Evolutionary conservation across 2,888 invertebrate genomes (phyloP).

Genomic region (Drosophila barbarae): DNA sequence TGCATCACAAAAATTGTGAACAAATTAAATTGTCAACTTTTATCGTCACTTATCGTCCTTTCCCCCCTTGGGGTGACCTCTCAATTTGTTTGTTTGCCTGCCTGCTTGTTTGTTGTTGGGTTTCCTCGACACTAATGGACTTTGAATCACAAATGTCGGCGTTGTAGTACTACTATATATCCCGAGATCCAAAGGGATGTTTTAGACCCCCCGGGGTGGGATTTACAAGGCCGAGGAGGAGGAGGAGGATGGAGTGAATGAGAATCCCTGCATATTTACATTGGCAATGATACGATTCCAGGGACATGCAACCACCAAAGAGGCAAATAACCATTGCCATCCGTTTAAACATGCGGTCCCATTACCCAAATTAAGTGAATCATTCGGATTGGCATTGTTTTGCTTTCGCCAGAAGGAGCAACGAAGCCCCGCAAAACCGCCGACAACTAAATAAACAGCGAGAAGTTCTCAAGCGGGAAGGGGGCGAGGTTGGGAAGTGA

Average conservation of each 20-base stretch:
- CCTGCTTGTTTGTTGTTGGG: slow-evolving; percentile 42
- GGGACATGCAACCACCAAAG: slow-evolving; percentile 55
- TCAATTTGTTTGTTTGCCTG: slow-evolving; percentile 51
- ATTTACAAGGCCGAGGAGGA: slow-evolving; percentile 42
- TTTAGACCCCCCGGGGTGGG: slow-evolving; percentile 52
- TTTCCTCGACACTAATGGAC: slow-evolving; percentile 68
- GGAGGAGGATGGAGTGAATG: background rate
- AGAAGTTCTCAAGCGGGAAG: slow-evolving; percentile 66
- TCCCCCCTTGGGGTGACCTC: slow-evolving; percentile 34
- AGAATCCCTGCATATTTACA: slow-evolving; percentile 60
- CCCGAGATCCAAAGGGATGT: slow-evolving; percentile 22
- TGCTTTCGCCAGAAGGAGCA: slow-evolving; percentile 30
- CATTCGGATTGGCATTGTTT: slow-evolving; percentile 64
- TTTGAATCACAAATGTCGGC: slow-evolving; percentile 55
- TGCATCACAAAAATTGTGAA: slow-evolving; percentile 58
- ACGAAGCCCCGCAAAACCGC: slow-evolving; percentile 68
- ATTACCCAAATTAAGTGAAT: slow-evolving; percentile 77
- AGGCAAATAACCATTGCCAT: slow-evolving; percentile 30
- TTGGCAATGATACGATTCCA: slow-evolving; percentile 66
- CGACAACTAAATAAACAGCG: slow-evolving; percentile 78
- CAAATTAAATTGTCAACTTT: slow-evolving; percentile 75
- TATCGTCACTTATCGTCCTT: slow-evolving; percentile 30
- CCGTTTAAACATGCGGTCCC: slow-evolving; percentile 48
- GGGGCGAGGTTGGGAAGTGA: slow-evolving; percentile 3
- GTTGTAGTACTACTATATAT: slow-evolving; percentile 30